Evolutionary conservation across 2,888 invertebrate genomes (phyloP).

Genomic region (Anodontia alba): DNA sequence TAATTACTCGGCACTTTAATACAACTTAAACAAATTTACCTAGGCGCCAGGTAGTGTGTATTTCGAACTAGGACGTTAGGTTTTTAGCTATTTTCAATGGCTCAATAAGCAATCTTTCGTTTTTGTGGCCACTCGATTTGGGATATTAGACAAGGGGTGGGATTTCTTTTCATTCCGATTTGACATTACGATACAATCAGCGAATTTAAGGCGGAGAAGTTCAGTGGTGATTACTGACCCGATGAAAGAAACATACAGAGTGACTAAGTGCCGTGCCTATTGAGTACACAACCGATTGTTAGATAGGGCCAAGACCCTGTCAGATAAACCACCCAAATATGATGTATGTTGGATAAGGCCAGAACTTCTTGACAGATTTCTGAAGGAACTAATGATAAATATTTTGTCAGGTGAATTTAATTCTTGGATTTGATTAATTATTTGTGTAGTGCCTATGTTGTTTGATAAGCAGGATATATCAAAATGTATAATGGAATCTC

Average conservation of each 20-base stretch:
- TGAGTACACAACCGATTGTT: conserved; percentile 49
- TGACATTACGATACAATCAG: conserved; percentile 63
- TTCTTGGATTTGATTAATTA: background rate
- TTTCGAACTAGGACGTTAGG: background rate
- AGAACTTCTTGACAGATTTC: conserved; percentile 48
- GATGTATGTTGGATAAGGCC: conserved; percentile 46
- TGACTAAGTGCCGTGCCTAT: conserved; percentile 60
- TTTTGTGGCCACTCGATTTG: conserved; percentile 6
- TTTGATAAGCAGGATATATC: too few species aligned
- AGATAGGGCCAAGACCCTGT: conserved; percentile 37
- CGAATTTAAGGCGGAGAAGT: conserved; percentile 54
- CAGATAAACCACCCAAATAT: conserved; percentile 55
- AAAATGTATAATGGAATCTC: too few species aligned
- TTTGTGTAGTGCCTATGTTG: background rate
- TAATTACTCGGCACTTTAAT: conserved; percentile 38
- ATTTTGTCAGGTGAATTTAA: conserved; percentile 33
- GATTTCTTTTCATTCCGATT: conserved; percentile 59
- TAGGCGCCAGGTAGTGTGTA: conserved; percentile 53
- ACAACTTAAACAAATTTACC: conserved; percentile 50
- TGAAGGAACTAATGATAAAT: conserved; percentile 39
- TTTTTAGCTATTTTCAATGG: conserved; percentile 32
- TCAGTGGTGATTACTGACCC: conserved; percentile 61
- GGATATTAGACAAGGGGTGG: conserved; percentile 52
- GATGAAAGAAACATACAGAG: conserved; percentile 58
- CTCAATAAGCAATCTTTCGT: conserved; percentile 30